phyloP scores from a whole-genome alignment of 2,888 invertebrate species.

The Apamea epomidion region DNA sequence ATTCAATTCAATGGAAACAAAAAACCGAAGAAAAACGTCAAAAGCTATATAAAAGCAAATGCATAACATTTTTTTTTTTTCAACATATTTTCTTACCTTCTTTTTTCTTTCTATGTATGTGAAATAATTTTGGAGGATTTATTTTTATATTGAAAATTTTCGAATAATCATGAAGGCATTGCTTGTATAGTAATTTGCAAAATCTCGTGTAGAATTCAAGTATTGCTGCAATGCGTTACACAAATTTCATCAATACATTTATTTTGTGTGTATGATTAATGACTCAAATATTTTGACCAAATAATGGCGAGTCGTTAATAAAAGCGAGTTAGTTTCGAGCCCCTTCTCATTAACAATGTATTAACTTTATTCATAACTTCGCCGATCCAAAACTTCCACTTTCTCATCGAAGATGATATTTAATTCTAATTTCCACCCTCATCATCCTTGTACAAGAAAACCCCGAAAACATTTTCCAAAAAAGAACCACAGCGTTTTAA shows the following conservation, averaged over 20 bases:
- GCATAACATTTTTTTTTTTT: no score
- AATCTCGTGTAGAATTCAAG: background rate
- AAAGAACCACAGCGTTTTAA: conserved; percentile 67
- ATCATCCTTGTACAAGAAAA: conserved; percentile 48
- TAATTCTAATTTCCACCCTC: conserved; percentile 46
- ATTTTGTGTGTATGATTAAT: background rate
- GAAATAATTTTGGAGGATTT: background rate
- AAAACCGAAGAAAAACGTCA: no score
- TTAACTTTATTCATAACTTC: conserved; percentile 29
- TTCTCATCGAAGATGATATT: conserved; percentile 47
- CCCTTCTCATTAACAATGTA: conserved; percentile 19
- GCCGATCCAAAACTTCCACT: conserved; percentile 22
- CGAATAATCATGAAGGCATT: no score
- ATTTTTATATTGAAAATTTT: background rate
- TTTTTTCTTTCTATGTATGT: no score
- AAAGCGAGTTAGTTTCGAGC: background rate
- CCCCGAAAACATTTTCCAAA: conserved; percentile 50
- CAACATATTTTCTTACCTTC: no score
- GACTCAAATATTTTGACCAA: background rate
- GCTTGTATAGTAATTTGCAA: no score
- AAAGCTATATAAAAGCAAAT: no score
- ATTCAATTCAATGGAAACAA: no score
- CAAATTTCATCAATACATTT: background rate
- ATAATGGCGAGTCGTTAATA: background rate
- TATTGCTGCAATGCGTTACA: background rate